These are phyloP conservation scores for Zaprionus gabonicus DNA, from an alignment of 1,140 invertebrate genomes.

Conservation along the genomic window DNA sequence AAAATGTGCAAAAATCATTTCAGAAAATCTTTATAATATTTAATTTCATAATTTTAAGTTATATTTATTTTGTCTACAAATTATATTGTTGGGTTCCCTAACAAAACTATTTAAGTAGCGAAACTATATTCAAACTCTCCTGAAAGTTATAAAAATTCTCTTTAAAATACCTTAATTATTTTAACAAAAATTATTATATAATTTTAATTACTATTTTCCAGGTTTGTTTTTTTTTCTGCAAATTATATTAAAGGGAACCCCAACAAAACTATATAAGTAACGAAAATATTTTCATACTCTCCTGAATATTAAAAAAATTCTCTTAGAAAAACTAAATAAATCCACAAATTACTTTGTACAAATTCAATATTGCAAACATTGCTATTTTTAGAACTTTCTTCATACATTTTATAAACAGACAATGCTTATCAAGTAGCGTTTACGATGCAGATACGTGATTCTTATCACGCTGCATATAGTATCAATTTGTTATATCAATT, in stretches of 20 bases:
- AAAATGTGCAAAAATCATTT: not conserved
- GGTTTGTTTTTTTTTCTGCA: no score
- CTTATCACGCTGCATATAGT: not conserved
- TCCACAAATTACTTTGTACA: accelerated
- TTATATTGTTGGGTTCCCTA: no score
- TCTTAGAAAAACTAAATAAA: not conserved
- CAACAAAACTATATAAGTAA: no score
- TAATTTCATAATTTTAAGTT: not conserved
- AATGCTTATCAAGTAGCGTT: not conserved
- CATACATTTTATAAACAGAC: not conserved
- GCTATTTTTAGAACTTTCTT: not conserved
- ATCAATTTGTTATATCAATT: not conserved
- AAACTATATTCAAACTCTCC: not conserved
- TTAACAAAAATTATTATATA: no score
- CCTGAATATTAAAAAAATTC: no score
- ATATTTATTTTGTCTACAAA: not conserved
- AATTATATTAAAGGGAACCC: no score
- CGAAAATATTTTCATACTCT: not conserved
- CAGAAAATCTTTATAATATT: not conserved
- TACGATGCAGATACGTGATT: slow-evolving; percentile 5
- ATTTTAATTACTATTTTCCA: no score
- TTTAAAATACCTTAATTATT: no score
- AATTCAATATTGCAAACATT: not conserved
- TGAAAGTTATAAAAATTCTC: no score
- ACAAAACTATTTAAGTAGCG: not conserved